These are phyloP conservation scores for Ictidomys tridecemlineatus DNA, from an alignment of 2,113 vertebrate species.

Conservation along the genomic window DNA sequence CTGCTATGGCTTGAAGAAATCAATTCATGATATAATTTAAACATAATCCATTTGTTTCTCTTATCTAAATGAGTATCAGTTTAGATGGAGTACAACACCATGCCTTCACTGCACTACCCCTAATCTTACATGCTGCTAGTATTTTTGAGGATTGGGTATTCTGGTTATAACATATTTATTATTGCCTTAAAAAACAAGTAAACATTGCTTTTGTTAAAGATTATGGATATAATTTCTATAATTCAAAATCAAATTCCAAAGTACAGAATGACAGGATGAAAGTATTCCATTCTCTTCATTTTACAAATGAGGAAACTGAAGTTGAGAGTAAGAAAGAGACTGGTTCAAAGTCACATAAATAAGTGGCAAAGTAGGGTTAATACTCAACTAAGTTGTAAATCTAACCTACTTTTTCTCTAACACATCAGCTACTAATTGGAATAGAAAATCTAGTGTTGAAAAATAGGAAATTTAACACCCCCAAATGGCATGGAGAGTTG, in stretches of 20 bases:
- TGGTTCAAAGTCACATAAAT: not conserved
- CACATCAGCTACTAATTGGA: not conserved
- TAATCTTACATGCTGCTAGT: not conserved
- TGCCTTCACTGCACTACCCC: not conserved
- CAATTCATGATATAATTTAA: conserved; percentile 50
- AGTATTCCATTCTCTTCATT: conserved; percentile 5
- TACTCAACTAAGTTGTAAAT: not conserved
- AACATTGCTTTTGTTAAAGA: not conserved
- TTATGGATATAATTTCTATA: not conserved
- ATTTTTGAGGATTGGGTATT: not conserved
- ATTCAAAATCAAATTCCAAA: conserved; percentile 57
- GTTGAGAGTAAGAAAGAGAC: conserved; percentile 11
- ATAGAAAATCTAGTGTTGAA: not conserved
- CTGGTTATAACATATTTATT: not conserved
- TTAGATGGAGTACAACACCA: not conserved
- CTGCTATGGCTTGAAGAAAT: conserved; percentile 25
- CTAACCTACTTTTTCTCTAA: not conserved
- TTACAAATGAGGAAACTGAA: not conserved
- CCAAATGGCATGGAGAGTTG: not conserved
- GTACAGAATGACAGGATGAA: not conserved
- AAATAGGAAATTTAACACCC: not conserved
- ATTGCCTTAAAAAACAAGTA: not conserved
- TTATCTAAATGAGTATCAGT: not conserved
- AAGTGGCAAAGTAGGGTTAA: not conserved
- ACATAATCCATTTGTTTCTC: conserved; percentile 20